Conservation (phyloP, 2,888 invertebrate species). For the Chesias legatella region DNA sequence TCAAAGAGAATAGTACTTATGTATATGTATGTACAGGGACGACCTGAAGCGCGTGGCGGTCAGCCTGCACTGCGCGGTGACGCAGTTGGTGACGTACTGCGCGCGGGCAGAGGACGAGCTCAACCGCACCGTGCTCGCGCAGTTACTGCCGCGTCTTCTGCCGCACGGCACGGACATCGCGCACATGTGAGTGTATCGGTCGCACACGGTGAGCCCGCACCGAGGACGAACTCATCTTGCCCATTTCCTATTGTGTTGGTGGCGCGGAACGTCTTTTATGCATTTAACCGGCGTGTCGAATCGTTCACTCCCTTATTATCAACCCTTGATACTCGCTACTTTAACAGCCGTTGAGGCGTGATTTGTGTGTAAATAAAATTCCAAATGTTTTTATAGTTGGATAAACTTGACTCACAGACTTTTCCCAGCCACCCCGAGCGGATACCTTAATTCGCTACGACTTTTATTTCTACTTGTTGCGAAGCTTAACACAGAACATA, state of each 20-base stretch:
- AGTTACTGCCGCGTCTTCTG: conserved; percentile 66
- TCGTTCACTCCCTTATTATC: too few species aligned
- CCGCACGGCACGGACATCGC: conserved; percentile 15
- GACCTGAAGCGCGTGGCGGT: conserved; percentile 83
- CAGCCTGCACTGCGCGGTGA: conserved; percentile 83
- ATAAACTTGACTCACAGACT: conserved; percentile 16
- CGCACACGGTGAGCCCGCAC: too few species aligned
- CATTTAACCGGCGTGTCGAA: too few species aligned
- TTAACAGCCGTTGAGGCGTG: too few species aligned
- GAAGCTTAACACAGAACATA: conserved; percentile 16
- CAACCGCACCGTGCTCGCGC: conserved; percentile 86
- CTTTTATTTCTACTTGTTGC: conserved; percentile 14
- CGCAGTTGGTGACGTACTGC: conserved; percentile 87
- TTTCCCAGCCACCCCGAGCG: conserved; percentile 6
- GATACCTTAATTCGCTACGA: conserved; percentile 19
- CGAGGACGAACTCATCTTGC: too few species aligned
- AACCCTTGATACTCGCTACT: too few species aligned
- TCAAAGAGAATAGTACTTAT: neutral
- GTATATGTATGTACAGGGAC: conserved; percentile 72
- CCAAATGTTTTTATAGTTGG: too few species aligned
- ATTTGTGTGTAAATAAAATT: too few species aligned
- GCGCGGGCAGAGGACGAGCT: conserved; percentile 88
- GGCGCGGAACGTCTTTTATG: too few species aligned
- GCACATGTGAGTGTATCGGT: conserved; percentile 12
- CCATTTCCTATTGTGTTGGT: too few species aligned